Evolutionary conservation across 2,888 invertebrate genomes (phyloP).

Genomic region (Sminthurinus aureus): DNA sequence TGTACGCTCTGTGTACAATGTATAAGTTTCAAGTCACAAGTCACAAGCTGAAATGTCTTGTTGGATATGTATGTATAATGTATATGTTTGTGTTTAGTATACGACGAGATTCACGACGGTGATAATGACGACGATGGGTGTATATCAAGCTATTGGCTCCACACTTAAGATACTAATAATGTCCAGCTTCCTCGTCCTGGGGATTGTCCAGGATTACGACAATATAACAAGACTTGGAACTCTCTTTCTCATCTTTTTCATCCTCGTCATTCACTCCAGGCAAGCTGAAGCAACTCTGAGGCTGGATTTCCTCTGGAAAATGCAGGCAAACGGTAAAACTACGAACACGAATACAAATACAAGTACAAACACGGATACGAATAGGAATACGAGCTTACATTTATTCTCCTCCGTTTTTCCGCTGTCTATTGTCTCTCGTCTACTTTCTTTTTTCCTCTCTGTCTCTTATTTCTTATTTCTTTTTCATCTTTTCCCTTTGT

Average conservation of each 20-base stretch:
- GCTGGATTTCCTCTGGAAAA: constrained; percentile 96
- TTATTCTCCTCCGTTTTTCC: too few relatives aligned
- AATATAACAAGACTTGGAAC: constrained; percentile 37
- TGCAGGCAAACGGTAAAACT: constrained; percentile 82
- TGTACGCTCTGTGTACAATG: background rate
- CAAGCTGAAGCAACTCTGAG: constrained; percentile 95
- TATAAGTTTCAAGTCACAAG: too few relatives aligned
- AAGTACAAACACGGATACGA: too few relatives aligned
- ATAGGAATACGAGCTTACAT: too few relatives aligned
- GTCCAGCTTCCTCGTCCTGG: constrained; percentile 36
- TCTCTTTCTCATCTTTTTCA: constrained; percentile 74
- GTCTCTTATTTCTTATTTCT: constrained; percentile 8
- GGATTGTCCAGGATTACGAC: constrained; percentile 40
- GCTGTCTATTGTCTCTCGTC: too few relatives aligned
- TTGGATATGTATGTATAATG: background rate
- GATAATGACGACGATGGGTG: constrained; percentile 48
- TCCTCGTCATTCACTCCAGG: constrained; percentile 88
- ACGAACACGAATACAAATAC: too few relatives aligned
- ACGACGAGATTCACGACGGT: constrained; percentile 44
- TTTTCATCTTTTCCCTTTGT: constrained; percentile 1
- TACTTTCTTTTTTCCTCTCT: background rate
- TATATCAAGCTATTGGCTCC: constrained; percentile 50
- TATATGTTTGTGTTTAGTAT: constrained; percentile 30
- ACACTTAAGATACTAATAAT: constrained; percentile 43
- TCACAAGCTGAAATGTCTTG: too few relatives aligned